Evolutionary conservation across 2,888 invertebrate species (phyloP), one percentile per base, ranked within the genome.

Genomic region (Oscheius sp.): DNA sequence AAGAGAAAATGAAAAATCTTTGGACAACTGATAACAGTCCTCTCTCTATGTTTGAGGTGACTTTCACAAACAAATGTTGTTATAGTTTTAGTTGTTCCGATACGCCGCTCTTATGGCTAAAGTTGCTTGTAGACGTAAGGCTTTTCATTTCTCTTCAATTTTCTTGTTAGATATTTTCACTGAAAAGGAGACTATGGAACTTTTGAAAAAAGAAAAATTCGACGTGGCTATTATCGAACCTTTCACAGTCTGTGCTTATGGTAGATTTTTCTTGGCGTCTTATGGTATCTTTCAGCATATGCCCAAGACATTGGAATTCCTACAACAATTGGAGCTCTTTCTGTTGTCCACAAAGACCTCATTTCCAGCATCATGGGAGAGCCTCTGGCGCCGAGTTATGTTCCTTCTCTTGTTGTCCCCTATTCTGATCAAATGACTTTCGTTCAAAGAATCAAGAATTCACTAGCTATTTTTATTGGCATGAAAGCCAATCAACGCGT

Each of bases 271-370:
- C 3, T 55, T 33, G 3, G 12, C 12, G 15, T n/a, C 17, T 33
- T 33, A 17, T n/a, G n/a, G n/a, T n/a, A 48, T 3, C 4, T 15
- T 61, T 42, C 20, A 61, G 61, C 45, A 5, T 45, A 45, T n/a
- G 42, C 27, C n/a, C 45, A 61, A 23, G 45, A 61, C 15, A 29
- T 61, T 17, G 61, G 61, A 12, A 61, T 61, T 15, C 65, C 73
- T 29, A 63, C 70, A 10, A 73, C 73, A 10, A 71, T 76, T n/a
- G 67, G 65, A 10, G 73, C 71, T 1, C 50, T 71, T 20, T 65
- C 76, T 1, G 46, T 63, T 1, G 61, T 61, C 42, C 71, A 71
- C 5, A 42, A 73, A 2, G 76, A 76, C 12, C 65, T 68, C 45
- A 74, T 74, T 29, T 65, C 68, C 53, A 46, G 65, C 0, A 8